Evolutionary conservation across 2,113 vertebrate species (phyloP), one percentile per base, ranked within the genome.

Genomic region (Grammomys dolichurus): DNA sequence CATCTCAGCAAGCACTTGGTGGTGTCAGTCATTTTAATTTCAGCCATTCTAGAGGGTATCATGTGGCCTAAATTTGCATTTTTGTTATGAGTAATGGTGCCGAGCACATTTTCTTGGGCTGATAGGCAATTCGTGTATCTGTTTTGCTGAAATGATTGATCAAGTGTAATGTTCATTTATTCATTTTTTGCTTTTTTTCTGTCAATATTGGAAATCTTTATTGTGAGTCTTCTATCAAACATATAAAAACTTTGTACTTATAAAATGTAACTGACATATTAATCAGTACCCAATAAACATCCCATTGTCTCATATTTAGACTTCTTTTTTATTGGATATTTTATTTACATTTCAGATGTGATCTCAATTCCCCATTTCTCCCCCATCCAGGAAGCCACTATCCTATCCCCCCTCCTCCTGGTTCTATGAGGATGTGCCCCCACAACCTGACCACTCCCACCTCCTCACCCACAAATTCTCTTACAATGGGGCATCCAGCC

Each of bases 11-110:
- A 95, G 72, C 93, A 97, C 89, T 94, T 96, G 95, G 67, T 89
- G 28, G 17, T 94, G 91, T 89, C 91, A 96, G 78, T 95, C 94
- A 96, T 87, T 89, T 92, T 95, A 82, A 75, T 84, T 94, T 95
- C 91, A 90, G 46, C 5, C 89, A 56, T 82, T 89, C 40, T 94
- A 75, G 60, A 73, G 26, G 60, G 12, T 46, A 63, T 67, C 19
- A 13, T 48, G 60, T 78, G n/a, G 65, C 54, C 89, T 72, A 90
- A 80, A 90, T 96, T 92, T 95, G 56, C 6, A 73, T 89, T 86
- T 92, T 69, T 67, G 36, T 89, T 43, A 65, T 48, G 58, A 70
- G 20, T 40, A 56, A 46, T 56, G 12, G 28, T 76, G 20, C 70
- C 19, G 43, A 77, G 7, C 60, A 84, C 40, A 63, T 72, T 72